These are phyloP conservation scores for Equus przewalskii DNA, from an alignment of 2,113 vertebrate genomes.

Conservation along the genomic window DNA sequence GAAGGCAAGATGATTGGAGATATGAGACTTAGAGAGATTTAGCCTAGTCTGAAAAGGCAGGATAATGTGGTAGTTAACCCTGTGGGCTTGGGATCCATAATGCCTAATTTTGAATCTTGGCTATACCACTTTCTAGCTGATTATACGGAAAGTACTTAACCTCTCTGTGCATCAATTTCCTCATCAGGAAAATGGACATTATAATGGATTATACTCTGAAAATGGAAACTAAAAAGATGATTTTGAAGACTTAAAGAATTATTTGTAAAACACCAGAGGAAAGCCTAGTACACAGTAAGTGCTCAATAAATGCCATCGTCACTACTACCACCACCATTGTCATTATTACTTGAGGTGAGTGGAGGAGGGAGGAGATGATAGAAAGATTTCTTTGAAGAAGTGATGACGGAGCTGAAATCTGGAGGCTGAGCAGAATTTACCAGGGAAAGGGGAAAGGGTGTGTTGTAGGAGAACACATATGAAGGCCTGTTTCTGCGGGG, in stretches of 20 bases:
- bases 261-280: not conserved
- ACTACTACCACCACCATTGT: not conserved
- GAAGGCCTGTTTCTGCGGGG: not conserved
- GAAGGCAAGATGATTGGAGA: not conserved
- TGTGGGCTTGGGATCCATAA: not conserved
- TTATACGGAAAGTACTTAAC: not conserved
- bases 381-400: not conserved
- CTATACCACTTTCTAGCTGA: not conserved
- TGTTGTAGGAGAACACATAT: not conserved
- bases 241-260: not conserved
- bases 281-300: not conserved
- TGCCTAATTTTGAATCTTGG: not conserved
- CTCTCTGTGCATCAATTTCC: not conserved
- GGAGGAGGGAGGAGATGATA: not conserved
- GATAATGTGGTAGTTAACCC: not conserved
- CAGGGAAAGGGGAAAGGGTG: not conserved
- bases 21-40: not conserved
- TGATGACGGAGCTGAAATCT: not conserved
- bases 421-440: not conserved
- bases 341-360: not conserved
- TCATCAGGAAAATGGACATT: not conserved
- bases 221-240: not conserved
- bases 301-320: not conserved
- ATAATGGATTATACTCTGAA: not conserved
- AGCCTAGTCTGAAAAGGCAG: not conserved